Percentiles rank a stretch among this genome's conserved stretches.
phyloP scores from a whole-genome alignment of 1,140 invertebrate genomes.

The Chlorops oryzae region DNA sequence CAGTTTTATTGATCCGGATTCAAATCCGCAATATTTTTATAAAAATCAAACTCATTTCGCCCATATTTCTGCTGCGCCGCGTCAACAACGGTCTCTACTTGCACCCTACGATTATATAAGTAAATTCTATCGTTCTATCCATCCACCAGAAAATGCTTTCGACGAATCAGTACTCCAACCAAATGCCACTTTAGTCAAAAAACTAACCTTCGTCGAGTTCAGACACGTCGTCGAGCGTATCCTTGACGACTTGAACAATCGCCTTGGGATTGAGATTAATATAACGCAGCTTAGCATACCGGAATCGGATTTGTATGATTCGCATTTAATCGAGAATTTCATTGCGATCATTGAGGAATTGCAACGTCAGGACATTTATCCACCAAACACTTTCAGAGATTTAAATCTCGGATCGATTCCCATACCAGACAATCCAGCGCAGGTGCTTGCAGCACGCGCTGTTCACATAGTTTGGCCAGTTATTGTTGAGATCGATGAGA shows the following conservation, averaged over 20 bases:
- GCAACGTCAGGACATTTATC: conserved; percentile 8
- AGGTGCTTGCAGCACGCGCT: conserved; percentile 30
- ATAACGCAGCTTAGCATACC: conserved; percentile 41
- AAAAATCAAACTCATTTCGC: too few relatives aligned
- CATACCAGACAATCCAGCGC: conserved; percentile 28
- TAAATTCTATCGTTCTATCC: too few relatives aligned
- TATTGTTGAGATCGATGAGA: conserved; percentile 22
- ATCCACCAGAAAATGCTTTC: background rate
- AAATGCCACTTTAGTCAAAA: background rate
- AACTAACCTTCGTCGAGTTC: conserved; percentile 6
- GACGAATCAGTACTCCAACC: conserved; percentile 6
- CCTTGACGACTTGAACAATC: conserved; percentile 25
- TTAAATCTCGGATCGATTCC: conserved; percentile 10
- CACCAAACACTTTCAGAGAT: background rate
- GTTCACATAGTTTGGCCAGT: conserved; percentile 30
- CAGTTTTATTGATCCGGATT: too few relatives aligned
- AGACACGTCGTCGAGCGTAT: conserved; percentile 17
- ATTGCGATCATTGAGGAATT: conserved; percentile 23
- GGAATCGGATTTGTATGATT: conserved; percentile 37
- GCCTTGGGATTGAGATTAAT: conserved; percentile 32
- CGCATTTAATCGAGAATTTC: conserved; percentile 35
- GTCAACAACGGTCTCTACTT: too few relatives aligned
- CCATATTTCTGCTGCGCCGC: too few relatives aligned
- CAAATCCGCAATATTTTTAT: too few relatives aligned
- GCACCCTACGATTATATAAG: too few relatives aligned